A percentile compares a stretch with the other conserved stretches of the same genome.
Evolutionary conservation across 2,113 vertebrate species (phyloP).

Genomic region (Bettongia penicillata): DNA sequence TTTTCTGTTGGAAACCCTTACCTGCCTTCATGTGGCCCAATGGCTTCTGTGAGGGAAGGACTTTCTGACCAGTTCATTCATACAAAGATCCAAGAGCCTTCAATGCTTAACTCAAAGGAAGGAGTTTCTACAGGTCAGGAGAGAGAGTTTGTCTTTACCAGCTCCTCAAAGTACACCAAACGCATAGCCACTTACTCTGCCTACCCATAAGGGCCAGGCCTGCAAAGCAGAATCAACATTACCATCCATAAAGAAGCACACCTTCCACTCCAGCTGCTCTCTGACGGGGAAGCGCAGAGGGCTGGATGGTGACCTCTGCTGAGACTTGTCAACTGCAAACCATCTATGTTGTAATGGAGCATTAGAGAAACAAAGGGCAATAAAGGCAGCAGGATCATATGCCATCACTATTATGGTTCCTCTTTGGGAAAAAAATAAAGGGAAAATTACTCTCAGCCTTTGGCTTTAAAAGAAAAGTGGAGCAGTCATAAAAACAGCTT

Average conservation of each 20-base stretch:
- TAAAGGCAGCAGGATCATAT: not conserved
- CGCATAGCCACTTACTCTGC: not conserved
- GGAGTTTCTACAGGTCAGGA: not conserved
- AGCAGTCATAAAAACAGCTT: not conserved
- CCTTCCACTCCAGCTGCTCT: not conserved
- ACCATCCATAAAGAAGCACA: not conserved
- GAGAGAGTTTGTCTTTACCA: not conserved
- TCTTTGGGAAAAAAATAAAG: not conserved
- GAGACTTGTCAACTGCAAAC: not conserved
- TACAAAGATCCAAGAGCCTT: not conserved
- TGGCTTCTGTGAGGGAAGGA: not conserved
- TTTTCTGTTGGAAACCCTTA: not conserved
- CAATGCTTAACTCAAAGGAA: not conserved
- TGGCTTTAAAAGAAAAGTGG: not conserved
- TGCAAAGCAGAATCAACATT: not conserved
- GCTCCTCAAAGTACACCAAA: not conserved
- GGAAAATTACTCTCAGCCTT: not conserved
- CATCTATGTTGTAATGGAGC: not conserved
- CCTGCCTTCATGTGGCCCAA: not conserved
- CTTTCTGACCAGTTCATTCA: not conserved
- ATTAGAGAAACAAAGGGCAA: not conserved
- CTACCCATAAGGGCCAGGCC: not conserved
- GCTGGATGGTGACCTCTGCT: not conserved
- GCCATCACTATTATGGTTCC: not conserved
- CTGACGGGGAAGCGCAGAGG: not conserved